These are phyloP conservation scores for Xiphophorus hellerii DNA, from an alignment of 2,113 vertebrate species.

Conservation along the genomic window DNA sequence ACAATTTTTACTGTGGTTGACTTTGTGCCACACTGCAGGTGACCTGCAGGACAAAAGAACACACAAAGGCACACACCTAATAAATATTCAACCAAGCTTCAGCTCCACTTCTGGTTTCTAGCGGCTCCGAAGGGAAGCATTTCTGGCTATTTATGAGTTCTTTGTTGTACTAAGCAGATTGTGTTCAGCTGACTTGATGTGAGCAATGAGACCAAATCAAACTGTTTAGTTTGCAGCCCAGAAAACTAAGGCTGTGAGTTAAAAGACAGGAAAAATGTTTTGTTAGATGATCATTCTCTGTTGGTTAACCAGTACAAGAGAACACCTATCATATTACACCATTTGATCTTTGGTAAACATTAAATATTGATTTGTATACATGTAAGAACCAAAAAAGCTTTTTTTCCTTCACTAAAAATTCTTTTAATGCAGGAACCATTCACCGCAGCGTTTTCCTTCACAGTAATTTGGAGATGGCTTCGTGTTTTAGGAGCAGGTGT, in stretches of 20 bases:
- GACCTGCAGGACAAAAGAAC: neutral
- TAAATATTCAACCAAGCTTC: neutral
- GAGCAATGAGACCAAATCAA: neutral
- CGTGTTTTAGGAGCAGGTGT: slow-evolving; percentile 16
- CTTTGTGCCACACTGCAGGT: neutral
- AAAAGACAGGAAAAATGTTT: neutral
- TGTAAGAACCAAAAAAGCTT: slow-evolving; percentile 16
- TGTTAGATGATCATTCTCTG: neutral
- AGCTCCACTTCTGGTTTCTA: slow-evolving; percentile 9
- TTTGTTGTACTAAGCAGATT: neutral
- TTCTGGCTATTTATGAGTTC: neutral
- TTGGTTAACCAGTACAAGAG: neutral
- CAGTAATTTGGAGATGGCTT: slow-evolving; percentile 21
- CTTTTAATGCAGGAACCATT: neutral
- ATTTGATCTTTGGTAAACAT: slow-evolving; percentile 12
- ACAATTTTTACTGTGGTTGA: neutral
- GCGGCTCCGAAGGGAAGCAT: neutral
- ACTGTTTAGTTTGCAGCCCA: neutral
- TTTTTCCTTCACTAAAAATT: neutral
- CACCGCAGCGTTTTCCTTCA: slow-evolving; percentile 4
- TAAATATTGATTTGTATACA: slow-evolving; percentile 10
- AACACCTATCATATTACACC: slow-evolving; percentile 11
- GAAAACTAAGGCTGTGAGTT: slow-evolving; percentile 14
- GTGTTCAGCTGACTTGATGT: slow-evolving; percentile 1
- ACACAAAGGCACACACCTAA: neutral